Base-by-base conservation (phyloP, 2,888 invertebrate genomes). In the Drosophila acutilabella region DNA sequence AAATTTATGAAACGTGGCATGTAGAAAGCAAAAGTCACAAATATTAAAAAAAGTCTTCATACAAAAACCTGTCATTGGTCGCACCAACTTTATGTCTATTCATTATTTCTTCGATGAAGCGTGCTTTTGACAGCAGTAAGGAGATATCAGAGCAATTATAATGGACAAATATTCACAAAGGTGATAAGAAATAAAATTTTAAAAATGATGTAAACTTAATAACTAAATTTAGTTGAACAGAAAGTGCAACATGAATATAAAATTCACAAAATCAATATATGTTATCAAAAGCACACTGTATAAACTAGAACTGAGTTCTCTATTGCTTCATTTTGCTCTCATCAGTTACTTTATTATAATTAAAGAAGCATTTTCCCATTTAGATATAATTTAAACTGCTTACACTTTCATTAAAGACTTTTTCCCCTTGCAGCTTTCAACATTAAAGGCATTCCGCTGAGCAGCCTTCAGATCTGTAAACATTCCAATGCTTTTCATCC, bases 401-500 rank as follows among this genome's bases (percentile, higher is more conserved):
- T 13, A 36, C 0, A 13, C 13, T 36, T 36, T 36, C 36, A 13
- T 36, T 36, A 11, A 36, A 13, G 36, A 13, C 13, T 4, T 3
- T 13, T 33, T 11, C 11, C 11, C 4, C 18, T 50, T 20, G 4
- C 38, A 51, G 18, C 5, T 14, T 14, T 30, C 26, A 45, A n/a
- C 23, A 26, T 52, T 40, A 44, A 45, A 20, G 13, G 30, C 33
- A 41, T 16, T 8, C 40, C 48, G 59, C 59, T 64, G 48, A 60
- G 26, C 10, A n/a, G 14, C 11, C 18, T 50, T 36, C 11, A 54
- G 40, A n/a, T 4, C 52, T 42, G 36, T 38, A 62, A 65, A 61
- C 51, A 57, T 62, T 56, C 64, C 62, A 47, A 62, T 57, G 42
- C 50, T 64, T 64, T 67, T 48, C 65, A 68, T 56, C 57, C 64